Evolutionary conservation across 2,113 vertebrate species (phyloP), one percentile per base, ranked within the genome.

Genomic region (Atherinomorus stipes): DNA sequence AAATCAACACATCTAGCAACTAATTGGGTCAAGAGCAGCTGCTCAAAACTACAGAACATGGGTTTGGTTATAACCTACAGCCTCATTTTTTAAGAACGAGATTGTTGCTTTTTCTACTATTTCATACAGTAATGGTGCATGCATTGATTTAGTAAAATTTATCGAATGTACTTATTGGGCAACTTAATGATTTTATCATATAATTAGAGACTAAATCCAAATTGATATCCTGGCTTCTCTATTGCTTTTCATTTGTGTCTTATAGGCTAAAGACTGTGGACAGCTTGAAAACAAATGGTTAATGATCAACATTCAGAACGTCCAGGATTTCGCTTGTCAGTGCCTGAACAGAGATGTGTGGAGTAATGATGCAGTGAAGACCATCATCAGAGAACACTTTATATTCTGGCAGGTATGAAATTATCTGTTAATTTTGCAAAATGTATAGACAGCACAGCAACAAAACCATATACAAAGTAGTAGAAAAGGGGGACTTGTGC

Each of bases 281-380:
- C 97, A 99, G 90, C 93, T 98, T 89, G 96, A 99, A 90, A 98
- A 98, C 93, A 99, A 98, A 54, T 99, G 98, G 98, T 94, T 99
- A 51, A 99, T 99, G 98, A 99, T 99, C 89, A 99, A 99, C 91
- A 99, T 99, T 76, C 98, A 99, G 76, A 99, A 99, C 3, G 98
- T 99, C 54, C 97, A 99, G 79, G 98, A 99, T 81, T 99, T 99
- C 59, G 96, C 98, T 49, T 99, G 98, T 83, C 98, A 99, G 88
- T 99, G 98, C 88, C 93, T 99, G 53, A 99, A 99, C 87, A 94
- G 98, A 0, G 98, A 99, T 0, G 97, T 99, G 8, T 99, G 98
- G 98, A 99, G 98, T 86, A 99, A 98, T 1, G 96, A 99, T 53
- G 96, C 97, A 26, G 98, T 99, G 81, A 98, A 97, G 89, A 96